Evolutionary conservation across 2,888 invertebrate species (phyloP), one percentile per base, ranked within the genome.

Genomic region (Lordiphosa fenestrarum): DNA sequence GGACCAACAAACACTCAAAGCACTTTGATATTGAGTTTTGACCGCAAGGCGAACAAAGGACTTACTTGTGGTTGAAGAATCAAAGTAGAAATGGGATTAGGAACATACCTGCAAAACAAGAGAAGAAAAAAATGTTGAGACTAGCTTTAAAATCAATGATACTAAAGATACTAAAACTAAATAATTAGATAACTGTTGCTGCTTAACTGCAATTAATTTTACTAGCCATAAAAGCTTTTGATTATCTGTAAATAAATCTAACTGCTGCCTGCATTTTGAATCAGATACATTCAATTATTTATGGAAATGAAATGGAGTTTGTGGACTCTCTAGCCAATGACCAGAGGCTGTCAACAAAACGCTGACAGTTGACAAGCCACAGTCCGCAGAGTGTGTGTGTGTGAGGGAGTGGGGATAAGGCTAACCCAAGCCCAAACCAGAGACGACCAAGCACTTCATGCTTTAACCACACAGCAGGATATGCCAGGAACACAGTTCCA

Each of bases 321-420:
- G 66, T 64, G 63, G 49, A 46, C 6, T 6, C 25, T 25, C 25
- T 25, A 7, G 49, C 53, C 60, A 59, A 58, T 59, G 77, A 65
- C 57, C 68, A 35, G 57, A 42, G 33, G 62, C 52, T 65, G 75
- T 78, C 72, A 78, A 66, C 76, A 67, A 71, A 83, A 61, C 67
- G 76, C 83, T 68, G 83, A 83, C 77, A 80, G 68, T 49, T 73
- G 83, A 80, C 83, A 78, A 55, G 83, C 77, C 83, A 61, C 77
- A 83, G 65, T 44, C 54, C 63, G 41, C 54, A 53, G 42, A 48
- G 56, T 36, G 7, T 33, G 56, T 36, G 7, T 33, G 55, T 33
- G 15, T 5, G 30, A 46, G 12, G 21, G 64, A 39, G 44, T 37
- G 46, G 49, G 30, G 40, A 51, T 39, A 51, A 36, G 30, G 19